Evolutionary conservation across 1,140 invertebrate species (phyloP).

Genomic region (Rhopalosiphum padi): DNA sequence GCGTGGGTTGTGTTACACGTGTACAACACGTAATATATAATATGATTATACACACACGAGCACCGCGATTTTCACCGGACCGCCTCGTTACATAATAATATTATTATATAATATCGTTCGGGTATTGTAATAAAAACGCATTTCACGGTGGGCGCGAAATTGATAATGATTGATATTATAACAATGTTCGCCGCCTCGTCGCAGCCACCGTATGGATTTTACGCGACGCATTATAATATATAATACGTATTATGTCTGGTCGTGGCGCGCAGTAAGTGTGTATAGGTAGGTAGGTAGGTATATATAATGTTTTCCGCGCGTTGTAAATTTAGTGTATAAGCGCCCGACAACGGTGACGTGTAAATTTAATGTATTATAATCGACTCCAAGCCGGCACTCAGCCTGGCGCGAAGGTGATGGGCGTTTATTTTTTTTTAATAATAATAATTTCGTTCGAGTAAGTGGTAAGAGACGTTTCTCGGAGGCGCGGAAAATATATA

Average conservation of each 20-base stretch:
- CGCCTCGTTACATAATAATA: no score
- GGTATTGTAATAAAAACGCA: no score
- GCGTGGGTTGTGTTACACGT: not conserved
- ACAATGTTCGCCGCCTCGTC: not conserved
- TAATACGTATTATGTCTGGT: no score
- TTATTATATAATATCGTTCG: no score
- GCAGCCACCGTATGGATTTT: not conserved
- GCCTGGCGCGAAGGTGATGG: not conserved
- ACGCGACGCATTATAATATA: no score
- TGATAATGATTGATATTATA: not conserved
- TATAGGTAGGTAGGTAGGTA: no score
- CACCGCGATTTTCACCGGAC: not conserved
- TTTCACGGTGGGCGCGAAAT: not conserved
- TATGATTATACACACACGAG: not conserved
- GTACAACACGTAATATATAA: not conserved
- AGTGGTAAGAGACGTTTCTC: not conserved
- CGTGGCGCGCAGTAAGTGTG: no score
- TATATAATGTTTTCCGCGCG: not conserved
- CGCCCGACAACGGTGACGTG: not conserved
- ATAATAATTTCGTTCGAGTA: not conserved
- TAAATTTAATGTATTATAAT: not conserved
- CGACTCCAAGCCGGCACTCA: not conserved
- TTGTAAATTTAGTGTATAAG: not conserved
- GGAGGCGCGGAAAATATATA: not conserved
- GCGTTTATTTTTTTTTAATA: not conserved